phyloP scores from a whole-genome alignment of 2,888 invertebrate genomes.

The Cloeon dipterum region DNA sequence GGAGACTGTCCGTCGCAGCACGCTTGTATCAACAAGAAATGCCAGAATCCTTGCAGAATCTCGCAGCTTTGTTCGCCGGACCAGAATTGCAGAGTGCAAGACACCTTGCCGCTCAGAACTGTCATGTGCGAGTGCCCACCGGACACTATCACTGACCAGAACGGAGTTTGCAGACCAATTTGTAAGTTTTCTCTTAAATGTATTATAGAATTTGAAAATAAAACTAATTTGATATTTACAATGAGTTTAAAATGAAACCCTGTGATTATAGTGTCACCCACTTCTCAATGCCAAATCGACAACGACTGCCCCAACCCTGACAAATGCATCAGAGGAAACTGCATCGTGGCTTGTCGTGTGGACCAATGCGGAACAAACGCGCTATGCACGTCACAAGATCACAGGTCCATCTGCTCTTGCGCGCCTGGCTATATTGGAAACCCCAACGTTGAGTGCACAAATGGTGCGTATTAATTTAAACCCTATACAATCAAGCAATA shows the following conservation, averaged over 20 bases:
- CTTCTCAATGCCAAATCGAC: slow-evolving; percentile 41
- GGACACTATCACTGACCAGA: slow-evolving; percentile 49
- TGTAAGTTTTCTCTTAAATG: slow-evolving; percentile 12
- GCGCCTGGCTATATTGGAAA: slow-evolving; percentile 56
- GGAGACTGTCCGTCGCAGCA: slow-evolving; percentile 49
- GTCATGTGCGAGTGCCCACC: slow-evolving; percentile 71
- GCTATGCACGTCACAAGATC: slow-evolving; percentile 48
- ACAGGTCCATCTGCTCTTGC: slow-evolving; percentile 56
- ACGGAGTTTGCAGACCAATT: slow-evolving; percentile 41
- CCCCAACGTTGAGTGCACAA: slow-evolving; percentile 50
- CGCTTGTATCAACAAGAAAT: slow-evolving; percentile 53
- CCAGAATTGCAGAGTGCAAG: slow-evolving; percentile 55
- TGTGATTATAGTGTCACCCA: slow-evolving; percentile 22
- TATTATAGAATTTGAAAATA: slow-evolving; percentile 1
- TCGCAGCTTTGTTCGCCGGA: slow-evolving; percentile 46
- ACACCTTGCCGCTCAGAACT: slow-evolving; percentile 56
- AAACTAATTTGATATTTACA: background rate
- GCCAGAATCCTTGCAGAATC: slow-evolving; percentile 51
- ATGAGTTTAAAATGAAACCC: no score
- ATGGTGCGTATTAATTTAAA: slow-evolving; percentile 19
- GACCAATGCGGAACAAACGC: slow-evolving; percentile 66
- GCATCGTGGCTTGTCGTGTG: slow-evolving; percentile 54
- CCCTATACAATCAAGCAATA: background rate
- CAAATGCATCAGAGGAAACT: slow-evolving; percentile 50
- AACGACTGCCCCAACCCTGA: slow-evolving; percentile 51